Percentiles rank a stretch among this genome's conserved stretches.
Evolutionary conservation across 2,113 vertebrate genomes (phyloP).

Genomic region (Casuarius casuarius): DNA sequence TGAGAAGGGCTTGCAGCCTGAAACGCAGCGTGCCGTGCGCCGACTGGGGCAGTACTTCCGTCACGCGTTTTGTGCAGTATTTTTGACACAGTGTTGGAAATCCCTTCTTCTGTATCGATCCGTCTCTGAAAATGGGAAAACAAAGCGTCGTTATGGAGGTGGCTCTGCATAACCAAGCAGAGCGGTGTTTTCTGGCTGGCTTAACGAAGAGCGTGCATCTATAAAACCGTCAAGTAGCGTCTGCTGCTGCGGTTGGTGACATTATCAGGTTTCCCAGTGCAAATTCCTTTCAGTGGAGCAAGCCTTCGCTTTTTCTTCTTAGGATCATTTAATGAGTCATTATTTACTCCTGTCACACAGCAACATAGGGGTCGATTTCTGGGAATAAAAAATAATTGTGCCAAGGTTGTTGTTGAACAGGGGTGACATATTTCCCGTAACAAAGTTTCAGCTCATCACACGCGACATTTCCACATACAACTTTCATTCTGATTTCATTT

Average conservation of each 20-base stretch:
- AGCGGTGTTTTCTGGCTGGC: neutral
- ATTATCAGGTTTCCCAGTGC: constrained; percentile 70
- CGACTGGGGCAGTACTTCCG: neutral
- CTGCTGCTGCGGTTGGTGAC: constrained; percentile 56
- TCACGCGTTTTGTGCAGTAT: neutral
- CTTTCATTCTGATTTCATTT: neutral
- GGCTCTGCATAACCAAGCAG: neutral
- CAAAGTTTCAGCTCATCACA: neutral
- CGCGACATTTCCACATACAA: neutral
- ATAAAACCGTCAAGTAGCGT: constrained; percentile 44
- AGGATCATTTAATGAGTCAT: constrained; percentile 69
- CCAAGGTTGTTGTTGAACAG: constrained; percentile 3
- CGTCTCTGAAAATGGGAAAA: neutral
- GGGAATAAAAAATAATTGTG: neutral
- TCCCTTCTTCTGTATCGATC: neutral
- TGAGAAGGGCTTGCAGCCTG: neutral
- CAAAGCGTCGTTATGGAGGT: constrained; percentile 8
- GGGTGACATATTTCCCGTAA: constrained; percentile 28
- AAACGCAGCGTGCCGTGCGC: neutral
- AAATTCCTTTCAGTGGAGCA: constrained; percentile 60
- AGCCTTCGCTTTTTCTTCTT: constrained; percentile 62
- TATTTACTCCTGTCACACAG: constrained; percentile 64
- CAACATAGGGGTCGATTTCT: constrained; percentile 46
- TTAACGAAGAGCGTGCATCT: neutral
- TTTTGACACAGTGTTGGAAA: neutral